Percentiles rank a stretch among this genome's conserved stretches.
These are phyloP conservation scores for Tromatobia lineatoria DNA, from an alignment of 2,888 invertebrate genomes.

Conservation along the genomic window DNA sequence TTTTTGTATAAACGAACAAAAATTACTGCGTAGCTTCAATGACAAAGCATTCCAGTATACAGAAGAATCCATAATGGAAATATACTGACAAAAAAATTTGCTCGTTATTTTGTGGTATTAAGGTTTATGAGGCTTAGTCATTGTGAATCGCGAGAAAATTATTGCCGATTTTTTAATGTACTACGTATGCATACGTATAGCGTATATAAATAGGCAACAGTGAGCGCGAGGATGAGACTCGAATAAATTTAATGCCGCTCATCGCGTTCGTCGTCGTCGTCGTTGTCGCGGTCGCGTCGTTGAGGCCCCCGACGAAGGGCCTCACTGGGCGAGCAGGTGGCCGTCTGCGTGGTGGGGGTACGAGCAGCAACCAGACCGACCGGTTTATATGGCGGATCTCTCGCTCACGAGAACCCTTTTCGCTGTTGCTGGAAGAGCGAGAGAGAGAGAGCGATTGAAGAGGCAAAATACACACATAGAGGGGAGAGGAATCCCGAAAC, in stretches of 20 bases:
- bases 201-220: not conserved
- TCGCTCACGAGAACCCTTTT: conserved; percentile 69
- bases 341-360: conserved; percentile 76
- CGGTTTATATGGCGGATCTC: conserved; percentile 83
- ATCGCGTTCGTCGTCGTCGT: conserved; percentile 64
- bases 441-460: conserved; percentile 30
- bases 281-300: conserved; percentile 64
- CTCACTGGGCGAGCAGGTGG: conserved; percentile 82
- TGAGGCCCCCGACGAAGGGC: conserved; percentile 69
- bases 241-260: conserved; percentile 83
- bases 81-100: not conserved
- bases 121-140: not conserved
- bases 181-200: not conserved
- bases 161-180: conserved; percentile 32
- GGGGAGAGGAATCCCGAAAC: conserved; percentile 59
- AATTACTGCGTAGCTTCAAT: not conserved
- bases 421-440: conserved; percentile 54
- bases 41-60: not conserved
- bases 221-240: conserved; percentile 76
- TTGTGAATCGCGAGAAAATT: conserved; percentile 50
- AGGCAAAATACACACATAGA: conserved; percentile 30
- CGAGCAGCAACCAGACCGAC: conserved; percentile 83
- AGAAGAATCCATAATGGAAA: conserved; percentile 1
- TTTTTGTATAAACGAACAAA: no score
- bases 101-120: not conserved